These are phyloP conservation scores for Excalfactoria chinensis DNA, from an alignment of 2,113 vertebrate genomes.

Conservation along the genomic window DNA sequence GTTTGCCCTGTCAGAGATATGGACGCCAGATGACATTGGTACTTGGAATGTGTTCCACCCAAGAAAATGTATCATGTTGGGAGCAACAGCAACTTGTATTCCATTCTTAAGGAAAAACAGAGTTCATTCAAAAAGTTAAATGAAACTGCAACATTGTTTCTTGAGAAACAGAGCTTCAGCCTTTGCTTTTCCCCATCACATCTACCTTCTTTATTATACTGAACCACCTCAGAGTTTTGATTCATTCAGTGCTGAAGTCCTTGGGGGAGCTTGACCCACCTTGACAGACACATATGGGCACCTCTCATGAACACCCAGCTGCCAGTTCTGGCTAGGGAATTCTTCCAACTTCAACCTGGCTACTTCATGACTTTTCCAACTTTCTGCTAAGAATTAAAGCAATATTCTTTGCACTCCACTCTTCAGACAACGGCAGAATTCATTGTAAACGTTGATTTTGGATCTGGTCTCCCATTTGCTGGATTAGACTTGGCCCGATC, in stretches of 20 bases:
- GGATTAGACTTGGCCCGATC: neutral
- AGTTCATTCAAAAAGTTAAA: neutral
- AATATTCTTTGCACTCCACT: neutral
- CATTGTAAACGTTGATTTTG: constrained; percentile 62
- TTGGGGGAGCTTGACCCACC: neutral
- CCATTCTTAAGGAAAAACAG: neutral
- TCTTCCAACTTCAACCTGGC: constrained; percentile 39
- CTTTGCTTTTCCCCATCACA: neutral
- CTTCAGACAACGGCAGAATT: constrained; percentile 60
- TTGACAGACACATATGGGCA: neutral
- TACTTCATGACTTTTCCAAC: neutral
- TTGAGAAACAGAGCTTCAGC: neutral
- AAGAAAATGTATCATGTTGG: fast-evolving
- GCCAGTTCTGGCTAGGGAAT: neutral
- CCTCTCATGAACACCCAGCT: constrained; percentile 21
- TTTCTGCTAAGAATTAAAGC: neutral
- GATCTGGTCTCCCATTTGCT: neutral
- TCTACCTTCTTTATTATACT: neutral
- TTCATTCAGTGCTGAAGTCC: neutral
- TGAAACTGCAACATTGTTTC: neutral
- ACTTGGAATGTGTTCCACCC: neutral
- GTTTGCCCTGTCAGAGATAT: neutral
- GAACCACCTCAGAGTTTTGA: neutral
- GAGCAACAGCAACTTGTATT: neutral
- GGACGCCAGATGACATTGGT: neutral